Evolutionary conservation across 2,113 vertebrate genomes (phyloP).

Genomic region (Nesogale talazaci): DNA sequence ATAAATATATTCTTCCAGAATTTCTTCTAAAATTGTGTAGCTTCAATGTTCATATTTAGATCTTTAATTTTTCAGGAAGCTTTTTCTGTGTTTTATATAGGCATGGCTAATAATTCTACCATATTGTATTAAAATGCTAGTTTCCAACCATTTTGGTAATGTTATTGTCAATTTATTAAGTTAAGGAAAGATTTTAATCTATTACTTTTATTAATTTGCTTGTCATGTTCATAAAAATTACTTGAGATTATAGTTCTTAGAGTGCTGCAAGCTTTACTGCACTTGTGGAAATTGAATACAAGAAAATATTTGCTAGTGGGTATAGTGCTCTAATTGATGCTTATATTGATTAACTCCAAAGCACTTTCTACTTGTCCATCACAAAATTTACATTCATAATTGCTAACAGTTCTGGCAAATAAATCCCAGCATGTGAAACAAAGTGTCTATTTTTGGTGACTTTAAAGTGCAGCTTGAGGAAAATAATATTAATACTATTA

Average conservation of each 20-base stretch:
- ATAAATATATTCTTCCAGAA: background rate
- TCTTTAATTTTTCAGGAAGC: background rate
- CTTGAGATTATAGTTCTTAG: background rate
- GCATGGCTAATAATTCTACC: background rate
- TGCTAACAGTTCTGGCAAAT: background rate
- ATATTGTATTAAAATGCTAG: background rate
- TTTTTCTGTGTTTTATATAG: background rate
- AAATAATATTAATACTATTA: background rate
- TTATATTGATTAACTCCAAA: background rate
- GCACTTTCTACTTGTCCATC: background rate
- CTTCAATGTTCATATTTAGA: background rate
- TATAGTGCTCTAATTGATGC: background rate
- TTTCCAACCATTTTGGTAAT: background rate
- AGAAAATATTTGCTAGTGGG: background rate
- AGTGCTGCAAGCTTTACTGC: background rate
- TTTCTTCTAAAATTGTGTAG: slow-evolving; percentile 21
- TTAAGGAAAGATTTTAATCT: background rate
- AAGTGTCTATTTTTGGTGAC: background rate
- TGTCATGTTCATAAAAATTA: background rate
- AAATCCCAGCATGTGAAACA: background rate
- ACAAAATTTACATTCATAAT: background rate
- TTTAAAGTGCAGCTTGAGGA: slow-evolving; percentile 18
- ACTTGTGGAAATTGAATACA: slow-evolving; percentile 31
- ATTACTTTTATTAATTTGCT: background rate
- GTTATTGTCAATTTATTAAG: background rate